Evolutionary conservation across 1,140 invertebrate genomes (phyloP).

Genomic region (Eueides isabella): DNA sequence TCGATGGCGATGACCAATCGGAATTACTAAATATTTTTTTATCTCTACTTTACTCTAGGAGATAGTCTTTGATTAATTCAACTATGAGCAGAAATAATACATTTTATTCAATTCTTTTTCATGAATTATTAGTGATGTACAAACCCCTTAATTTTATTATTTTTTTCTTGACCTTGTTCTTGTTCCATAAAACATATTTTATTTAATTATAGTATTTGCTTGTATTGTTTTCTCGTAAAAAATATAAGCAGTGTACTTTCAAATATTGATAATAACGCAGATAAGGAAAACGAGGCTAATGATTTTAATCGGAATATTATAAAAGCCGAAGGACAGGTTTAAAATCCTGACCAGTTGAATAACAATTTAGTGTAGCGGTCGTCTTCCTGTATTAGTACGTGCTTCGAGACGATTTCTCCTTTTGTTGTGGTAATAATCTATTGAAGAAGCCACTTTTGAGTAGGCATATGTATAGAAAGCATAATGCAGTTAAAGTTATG

Average conservation of each 20-base stretch:
- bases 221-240: not conserved
- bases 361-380: conserved; percentile 27
- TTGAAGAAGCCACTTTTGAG: not conserved
- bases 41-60: no score
- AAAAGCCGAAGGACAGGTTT: conserved; percentile 15
- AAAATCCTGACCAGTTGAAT: conserved; percentile 25
- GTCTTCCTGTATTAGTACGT: conserved; percentile 21
- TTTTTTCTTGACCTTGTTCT: not conserved
- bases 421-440: conserved; percentile 17
- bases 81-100: no score
- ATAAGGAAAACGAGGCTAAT: not conserved
- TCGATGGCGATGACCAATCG: no score
- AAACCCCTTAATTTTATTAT: no score
- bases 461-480: not conserved
- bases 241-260: not conserved
- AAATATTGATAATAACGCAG: not conserved
- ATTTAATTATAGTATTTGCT: not conserved
- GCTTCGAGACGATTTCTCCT: conserved; percentile 16
- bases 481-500: not conserved
- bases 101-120: no score
- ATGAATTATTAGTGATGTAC: no score
- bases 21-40: no score
- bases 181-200: not conserved
- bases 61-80: no score
- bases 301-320: not conserved